Percentiles rank a stretch among this genome's conserved stretches.
Conservation (phyloP, 2,888 invertebrate species). For the Acronicta alni region DNA sequence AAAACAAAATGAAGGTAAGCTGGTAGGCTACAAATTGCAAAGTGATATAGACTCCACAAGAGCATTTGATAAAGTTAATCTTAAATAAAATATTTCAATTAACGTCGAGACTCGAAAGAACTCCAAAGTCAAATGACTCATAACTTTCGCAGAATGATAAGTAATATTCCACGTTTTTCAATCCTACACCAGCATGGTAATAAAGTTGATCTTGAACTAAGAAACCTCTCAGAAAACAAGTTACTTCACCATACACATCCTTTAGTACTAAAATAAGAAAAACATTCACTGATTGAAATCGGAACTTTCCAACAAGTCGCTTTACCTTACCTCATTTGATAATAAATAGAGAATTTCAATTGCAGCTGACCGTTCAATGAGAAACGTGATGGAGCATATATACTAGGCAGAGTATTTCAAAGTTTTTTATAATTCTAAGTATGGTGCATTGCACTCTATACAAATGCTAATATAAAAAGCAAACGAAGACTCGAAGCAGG, state of each 20-base stretch:
- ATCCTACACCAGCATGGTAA: constrained; percentile 34
- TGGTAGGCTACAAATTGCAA: constrained; percentile 13
- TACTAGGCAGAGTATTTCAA: constrained; percentile 22
- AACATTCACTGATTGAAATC: constrained; percentile 46
- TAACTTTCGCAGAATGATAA: constrained; percentile 49
- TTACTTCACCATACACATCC: constrained; percentile 31
- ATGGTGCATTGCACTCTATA: constrained; percentile 32
- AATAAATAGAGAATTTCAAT: constrained; percentile 32
- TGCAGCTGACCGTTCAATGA: constrained; percentile 29
- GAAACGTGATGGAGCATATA: constrained; percentile 48
- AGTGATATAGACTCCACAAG: constrained; percentile 19
- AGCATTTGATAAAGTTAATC: constrained; percentile 40
- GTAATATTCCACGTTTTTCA: constrained; percentile 37
- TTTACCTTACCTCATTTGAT: constrained; percentile 25
- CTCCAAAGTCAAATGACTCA: constrained; percentile 43
- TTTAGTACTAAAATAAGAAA: constrained; percentile 29
- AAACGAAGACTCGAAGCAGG: constrained; percentile 26
- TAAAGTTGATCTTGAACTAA: constrained; percentile 34
- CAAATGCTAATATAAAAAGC: constrained; percentile 53
- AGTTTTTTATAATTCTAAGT: constrained; percentile 35
- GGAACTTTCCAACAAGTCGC: constrained; percentile 32
- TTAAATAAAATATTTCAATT: constrained; percentile 48
- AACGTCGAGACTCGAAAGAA: constrained; percentile 25
- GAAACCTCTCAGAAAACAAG: constrained; percentile 36
- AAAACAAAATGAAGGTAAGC: constrained; percentile 5